Base-by-base conservation (phyloP, 1,140 invertebrate genomes). In the Saccostrea echinata region DNA sequence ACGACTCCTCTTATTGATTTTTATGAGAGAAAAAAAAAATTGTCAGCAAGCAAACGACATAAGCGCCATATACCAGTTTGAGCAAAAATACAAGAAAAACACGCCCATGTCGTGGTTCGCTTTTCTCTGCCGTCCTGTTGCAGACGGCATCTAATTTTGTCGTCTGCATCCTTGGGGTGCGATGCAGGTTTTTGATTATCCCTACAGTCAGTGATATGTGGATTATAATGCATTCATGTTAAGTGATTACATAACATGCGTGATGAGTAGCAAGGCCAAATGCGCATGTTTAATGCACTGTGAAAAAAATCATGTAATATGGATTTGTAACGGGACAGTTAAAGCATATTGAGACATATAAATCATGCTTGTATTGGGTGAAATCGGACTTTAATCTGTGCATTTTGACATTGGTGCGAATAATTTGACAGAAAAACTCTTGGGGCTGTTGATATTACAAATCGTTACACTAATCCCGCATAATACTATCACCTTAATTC, bases 401-500 rank as follows among this genome's bases (percentile, higher is more conserved):
- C 43, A 43, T 30, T n/a, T 27, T 71, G 64, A 30, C 64, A 64
- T 21, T n/a, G 57, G 64, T 71, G 64, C 64, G 64, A 71, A 71
- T 33, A 9, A 71, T 30, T 71, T 71, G 64, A 27, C 64, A 13
- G 64, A 13, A 13, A 24, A 71, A 27, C 27, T 27, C 64, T 71
- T 30, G n/a, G 12, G 64, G 64, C 64, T 27, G 64, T 71, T 13
- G 24, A 71, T 30, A 30, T 71, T 27, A 71, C 64, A 71, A 71
- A 71, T 71, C 27, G 12, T 30, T 13, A 13, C 13, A 71, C 64
- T 71, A 71, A 71, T 71, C 8, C 27, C 27, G 64, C 24, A 30
- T 71, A 71, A 71, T 71, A 71, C 64, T 13, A 71, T 71, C 64
- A 71, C 64, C 27, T 24, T 71, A 71, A 71, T 71, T 71, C 64